Evolutionary conservation across 1,140 invertebrate species (phyloP), one percentile per base, ranked within the genome.

Genomic region (Eciton burchellii): DNA sequence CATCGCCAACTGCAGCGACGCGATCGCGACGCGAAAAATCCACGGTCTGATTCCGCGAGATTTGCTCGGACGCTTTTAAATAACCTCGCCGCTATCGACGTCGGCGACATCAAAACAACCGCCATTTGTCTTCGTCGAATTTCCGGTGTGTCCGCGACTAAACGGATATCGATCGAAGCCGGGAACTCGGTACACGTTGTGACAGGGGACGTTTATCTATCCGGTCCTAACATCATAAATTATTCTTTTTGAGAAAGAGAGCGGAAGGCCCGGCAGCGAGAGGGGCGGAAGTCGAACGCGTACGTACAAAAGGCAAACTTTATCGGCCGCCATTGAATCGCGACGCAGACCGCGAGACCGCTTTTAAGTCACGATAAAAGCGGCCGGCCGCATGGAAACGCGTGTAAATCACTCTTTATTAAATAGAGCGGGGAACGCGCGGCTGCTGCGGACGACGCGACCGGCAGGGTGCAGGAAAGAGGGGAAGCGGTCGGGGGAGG

Each of bases 361-460:
- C 74, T 79, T 79, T 79, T 79, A 79, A 79, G 74, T 83, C 81
- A 56, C 72, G 71, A 76, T 79, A 68, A 79, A 79, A 79, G 74
- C 74, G 74, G 47, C 60, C 73, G 56, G 47, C 43, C n/a, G 72
- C 72, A 47, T 56, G 66, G 82, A 86, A 84, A 87, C 86, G 65
- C 86, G 66, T 89, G 81, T 90, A 90, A 91, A 90, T 89, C 88
- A 88, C 79, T 84, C 84, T 88, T 83, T 86, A 90, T 89, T 88
- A 91, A 88, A 90, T 89, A 90, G 90, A 76, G 76, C 88, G 87
- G 83, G 82, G 89, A 88, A 79, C 49, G 71, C 83, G 70, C 45
- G 65, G 71, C 70, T 62, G 71, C 70, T 62, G 81, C 77, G 35
- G 57, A 62, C 74, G 81, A 68, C 74, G 63, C 74, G 26, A 19